Conservation (phyloP, 2,888 invertebrate genomes). For the Stenodema calcarata region DNA sequence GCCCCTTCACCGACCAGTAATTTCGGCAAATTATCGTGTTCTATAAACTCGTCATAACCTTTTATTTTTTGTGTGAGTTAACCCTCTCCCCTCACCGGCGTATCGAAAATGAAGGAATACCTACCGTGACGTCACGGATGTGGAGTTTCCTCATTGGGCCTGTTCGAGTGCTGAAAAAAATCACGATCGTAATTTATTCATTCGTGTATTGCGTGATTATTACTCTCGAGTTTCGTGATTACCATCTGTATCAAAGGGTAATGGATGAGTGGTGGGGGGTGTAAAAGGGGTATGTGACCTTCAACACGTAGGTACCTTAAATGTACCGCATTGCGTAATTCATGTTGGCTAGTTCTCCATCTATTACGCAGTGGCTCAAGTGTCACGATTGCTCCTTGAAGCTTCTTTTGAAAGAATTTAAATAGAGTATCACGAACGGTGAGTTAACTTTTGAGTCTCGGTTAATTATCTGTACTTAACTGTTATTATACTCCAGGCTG, state of each 20-base stretch:
- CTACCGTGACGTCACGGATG: constrained; percentile 39
- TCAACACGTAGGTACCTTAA: constrained; percentile 37
- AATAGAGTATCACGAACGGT: neutral
- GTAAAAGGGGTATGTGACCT: constrained; percentile 24
- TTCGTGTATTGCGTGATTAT: constrained; percentile 40
- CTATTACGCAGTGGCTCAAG: neutral
- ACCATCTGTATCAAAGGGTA: constrained; percentile 15
- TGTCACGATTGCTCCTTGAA: constrained; percentile 8
- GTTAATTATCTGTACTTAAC: no score
- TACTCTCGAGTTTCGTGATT: constrained; percentile 32
- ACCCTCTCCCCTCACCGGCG: neutral
- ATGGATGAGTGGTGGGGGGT: neutral
- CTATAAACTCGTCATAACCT: neutral
- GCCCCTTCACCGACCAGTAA: neutral
- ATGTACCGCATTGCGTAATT: constrained; percentile 39
- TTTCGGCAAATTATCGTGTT: constrained; percentile 12
- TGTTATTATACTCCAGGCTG: no score
- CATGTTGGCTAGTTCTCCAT: constrained; percentile 11
- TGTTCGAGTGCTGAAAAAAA: constrained; percentile 15
- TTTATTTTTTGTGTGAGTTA: no score
- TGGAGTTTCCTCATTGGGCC: neutral
- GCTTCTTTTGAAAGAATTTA: neutral
- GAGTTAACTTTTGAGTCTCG: neutral
- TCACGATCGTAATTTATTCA: constrained; percentile 31
- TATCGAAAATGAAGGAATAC: neutral